Base-by-base conservation (phyloP, 2,888 invertebrate species). In the Phyllotreta cruciferae region DNA sequence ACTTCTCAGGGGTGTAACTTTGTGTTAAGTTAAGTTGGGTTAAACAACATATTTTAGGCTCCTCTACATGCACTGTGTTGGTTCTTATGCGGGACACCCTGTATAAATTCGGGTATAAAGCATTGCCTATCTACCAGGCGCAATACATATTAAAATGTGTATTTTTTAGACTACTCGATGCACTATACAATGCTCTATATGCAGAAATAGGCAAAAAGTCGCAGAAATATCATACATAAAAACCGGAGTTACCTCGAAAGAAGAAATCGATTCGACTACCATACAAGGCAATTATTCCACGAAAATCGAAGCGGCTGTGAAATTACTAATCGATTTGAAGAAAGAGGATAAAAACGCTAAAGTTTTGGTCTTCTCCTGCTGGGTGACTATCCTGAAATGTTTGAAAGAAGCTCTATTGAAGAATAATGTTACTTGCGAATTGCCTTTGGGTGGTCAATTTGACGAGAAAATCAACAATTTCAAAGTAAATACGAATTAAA, bases 351-450 rank as follows among this genome's bases (percentile, higher is more conserved):
- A 83, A 0, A 73, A 79, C 7, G 87, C 88, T 1, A 92, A 92
- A 81, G 82, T 88, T 37, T 78, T 92, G n/a, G 83, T 92, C 24
- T 92, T 92, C 78, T 91, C 91, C 0, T 83, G 86, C 42, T 86
- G 83, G 85, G 44, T 74, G 1, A 71, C 76, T 0, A 82, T 87
- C n/a, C 78, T 89, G 34, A 82, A 79, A 66, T 79, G 87, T 47
- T 75, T 89, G 8, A 81, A 79, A 11, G 78, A 79, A 56, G 87
- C 87, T n/a, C 78, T 89, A 35, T 70, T 74, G 3, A 78, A 82
- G 56, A 89, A 89, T 75, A 76, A 81, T 47, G 82, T 88, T 14
- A 70, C 68, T 6, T 71, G 71, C 9, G 78, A 77, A 65, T 56
- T 76, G 39, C 67, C 73, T 9, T 11, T 66, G 1, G 53, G 62